phyloP scores from a whole-genome alignment of 2,888 invertebrate genomes.

The Maniola hyperantus region DNA sequence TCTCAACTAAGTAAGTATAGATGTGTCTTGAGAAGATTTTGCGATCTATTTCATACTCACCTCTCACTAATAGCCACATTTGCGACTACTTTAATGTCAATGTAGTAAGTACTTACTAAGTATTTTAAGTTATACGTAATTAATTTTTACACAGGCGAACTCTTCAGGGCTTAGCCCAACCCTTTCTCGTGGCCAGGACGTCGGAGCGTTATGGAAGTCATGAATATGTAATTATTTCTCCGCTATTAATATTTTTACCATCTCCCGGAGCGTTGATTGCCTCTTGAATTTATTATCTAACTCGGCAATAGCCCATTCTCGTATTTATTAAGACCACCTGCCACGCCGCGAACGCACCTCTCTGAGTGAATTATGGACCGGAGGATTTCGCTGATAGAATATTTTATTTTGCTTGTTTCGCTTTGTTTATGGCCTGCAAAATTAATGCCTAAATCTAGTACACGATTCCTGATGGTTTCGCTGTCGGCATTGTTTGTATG shows the following conservation, averaged over 20 bases:
- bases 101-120: no score
- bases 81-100: no score
- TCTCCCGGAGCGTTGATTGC: conserved; percentile 80
- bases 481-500: conserved; percentile 12
- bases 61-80: no score
- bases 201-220: conserved; percentile 62
- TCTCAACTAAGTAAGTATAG: no score
- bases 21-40: no score
- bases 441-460: conserved; percentile 45
- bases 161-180: conserved; percentile 63
- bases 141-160: conserved; percentile 38
- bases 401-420: conserved; percentile 71
- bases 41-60: no score
- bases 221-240: conserved; percentile 82
- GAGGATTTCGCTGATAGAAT: conserved; percentile 79
- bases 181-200: conserved; percentile 44
- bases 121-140: no score
- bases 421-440: conserved; percentile 60
- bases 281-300: conserved; percentile 82
- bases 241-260: conserved; percentile 81
- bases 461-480: conserved; percentile 5
- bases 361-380: conserved; percentile 74
- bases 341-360: conserved; percentile 66
- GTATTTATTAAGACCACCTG: conserved; percentile 83
- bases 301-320: conserved; percentile 76